Evolutionary conservation across 2,797 vertebrate genomes (phyloP), one percentile per base, ranked within the genome.

Genomic region (Tympanoctomys barrerae): DNA sequence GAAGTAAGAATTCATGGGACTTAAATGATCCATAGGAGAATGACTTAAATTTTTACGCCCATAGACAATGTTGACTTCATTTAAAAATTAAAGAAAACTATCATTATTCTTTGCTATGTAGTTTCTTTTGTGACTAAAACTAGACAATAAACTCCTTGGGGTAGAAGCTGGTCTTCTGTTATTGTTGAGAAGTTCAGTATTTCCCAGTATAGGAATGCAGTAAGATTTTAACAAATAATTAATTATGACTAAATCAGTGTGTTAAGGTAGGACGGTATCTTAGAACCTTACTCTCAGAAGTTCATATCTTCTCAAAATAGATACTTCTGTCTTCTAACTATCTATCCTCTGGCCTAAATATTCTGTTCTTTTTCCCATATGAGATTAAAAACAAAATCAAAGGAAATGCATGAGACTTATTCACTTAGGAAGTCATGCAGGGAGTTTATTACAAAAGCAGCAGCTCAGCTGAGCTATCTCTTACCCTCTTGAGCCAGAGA

Each of bases 1-100:
- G 24, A 94, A 89, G 46, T 62, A 75, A 94, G 81, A 91, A 21
- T 71, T 77, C n/a, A 1, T 66, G 71, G 82, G 73, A 68, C 14
- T 73, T 66, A 52, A 90, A 84, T 46, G 31, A 49, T 78, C 70
- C 16, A 12, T 28, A 94, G 66, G 33, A 93, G n/a, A 26, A 10
- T 46, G 5, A 91, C 64, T 80, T 93, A 83, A 77, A 42, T 78
- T 75, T 77, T 77, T 49, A 66, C 9, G n/a, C 22, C 52, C 9
- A 2, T 13, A 46, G 62, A 10, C 18, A 26, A 71, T 28, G 22
- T 31, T 87, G 33, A 31, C 28, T 61, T 12, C 13, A 71, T 10
- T 57, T 46, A 80, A 87, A 93, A 54, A 5, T 54, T 87, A 87
- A 90, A 6, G 36, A 31, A 92, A 93, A 90, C 24, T 19, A 19